phyloP scores from a whole-genome alignment of 2,797 vertebrate species.

The Xiphophorus birchmanni region DNA sequence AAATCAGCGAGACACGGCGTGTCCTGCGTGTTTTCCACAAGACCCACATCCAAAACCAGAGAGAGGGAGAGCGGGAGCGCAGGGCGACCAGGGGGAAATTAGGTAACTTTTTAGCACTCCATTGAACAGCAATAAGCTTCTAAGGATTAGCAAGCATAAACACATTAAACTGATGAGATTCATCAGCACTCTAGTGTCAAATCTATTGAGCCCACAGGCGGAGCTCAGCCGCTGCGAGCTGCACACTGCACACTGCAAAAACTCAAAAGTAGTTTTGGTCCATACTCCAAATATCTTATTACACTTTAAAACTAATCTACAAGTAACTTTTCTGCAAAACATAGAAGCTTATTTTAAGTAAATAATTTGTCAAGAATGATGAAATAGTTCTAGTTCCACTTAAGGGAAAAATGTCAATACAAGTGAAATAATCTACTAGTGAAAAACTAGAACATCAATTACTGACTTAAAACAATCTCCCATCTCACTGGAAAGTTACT shows the following conservation, averaged over 20 bases:
- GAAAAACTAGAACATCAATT: too few relatives aligned
- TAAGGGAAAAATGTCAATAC: too few relatives aligned
- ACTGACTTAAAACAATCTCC: too few relatives aligned
- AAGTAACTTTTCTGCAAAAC: too few relatives aligned
- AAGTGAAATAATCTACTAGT: too few relatives aligned
- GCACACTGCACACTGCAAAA: constrained; percentile 17
- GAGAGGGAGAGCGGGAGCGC: constrained; percentile 46
- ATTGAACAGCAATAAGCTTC: constrained; percentile 85
- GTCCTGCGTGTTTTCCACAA: constrained; percentile 64
- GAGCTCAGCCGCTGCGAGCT: constrained; percentile 62
- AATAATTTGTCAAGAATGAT: too few relatives aligned
- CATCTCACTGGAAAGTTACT: too few relatives aligned
- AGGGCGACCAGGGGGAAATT: constrained; percentile 74
- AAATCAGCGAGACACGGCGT: constrained; percentile 73
- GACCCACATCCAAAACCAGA: constrained; percentile 60
- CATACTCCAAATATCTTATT: too few relatives aligned
- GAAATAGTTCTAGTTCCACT: too few relatives aligned
- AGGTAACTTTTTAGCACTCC: constrained; percentile 83
- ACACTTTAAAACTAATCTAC: too few relatives aligned
- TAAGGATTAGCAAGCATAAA: constrained; percentile 82
- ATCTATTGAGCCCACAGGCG: constrained; percentile 78
- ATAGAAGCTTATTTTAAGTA: too few relatives aligned
- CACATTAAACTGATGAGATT: constrained; percentile 86
- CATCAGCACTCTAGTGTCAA: constrained; percentile 84
- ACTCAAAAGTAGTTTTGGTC: too few relatives aligned